phyloP scores from a whole-genome alignment of 2,888 invertebrate genomes.

The Tachystola acroxantha region DNA sequence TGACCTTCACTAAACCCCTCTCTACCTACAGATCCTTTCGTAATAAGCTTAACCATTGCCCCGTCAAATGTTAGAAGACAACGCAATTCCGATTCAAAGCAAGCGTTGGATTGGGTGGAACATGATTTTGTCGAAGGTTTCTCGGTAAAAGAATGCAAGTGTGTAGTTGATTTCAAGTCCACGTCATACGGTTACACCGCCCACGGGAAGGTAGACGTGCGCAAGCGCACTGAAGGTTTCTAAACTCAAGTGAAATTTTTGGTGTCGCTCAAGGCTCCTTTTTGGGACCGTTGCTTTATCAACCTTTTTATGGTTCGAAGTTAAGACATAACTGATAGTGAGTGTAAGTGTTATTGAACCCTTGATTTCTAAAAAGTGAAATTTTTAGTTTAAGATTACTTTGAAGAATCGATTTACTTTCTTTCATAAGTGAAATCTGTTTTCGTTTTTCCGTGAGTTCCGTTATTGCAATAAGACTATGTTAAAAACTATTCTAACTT shows the following conservation, averaged over 20 bases:
- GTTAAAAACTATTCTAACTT: constrained; percentile 13
- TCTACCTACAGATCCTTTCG: constrained; percentile 26
- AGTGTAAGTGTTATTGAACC: constrained; percentile 27
- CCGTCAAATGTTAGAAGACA: constrained; percentile 5
- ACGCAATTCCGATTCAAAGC: constrained; percentile 19
- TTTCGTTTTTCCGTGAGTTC: constrained; percentile 20
- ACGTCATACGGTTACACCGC: constrained; percentile 70
- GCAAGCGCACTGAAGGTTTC: constrained; percentile 37
- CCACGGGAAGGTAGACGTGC: constrained; percentile 66
- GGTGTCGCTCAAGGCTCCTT: constrained; percentile 40
- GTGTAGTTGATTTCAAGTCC: constrained; percentile 57
- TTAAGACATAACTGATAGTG: constrained; percentile 14
- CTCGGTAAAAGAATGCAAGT: constrained; percentile 38
- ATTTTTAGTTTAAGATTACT: constrained; percentile 18
- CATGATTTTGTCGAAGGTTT: constrained; percentile 23
- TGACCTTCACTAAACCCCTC: constrained; percentile 11
- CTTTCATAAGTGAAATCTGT: constrained; percentile 44
- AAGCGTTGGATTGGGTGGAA: constrained; percentile 46
- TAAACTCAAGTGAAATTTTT: constrained; percentile 39
- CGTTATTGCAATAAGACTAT: constrained; percentile 6
- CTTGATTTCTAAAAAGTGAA: constrained; percentile 26
- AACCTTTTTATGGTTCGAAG: constrained; percentile 4
- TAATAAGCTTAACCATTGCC: constrained; percentile 32
- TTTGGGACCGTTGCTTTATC: constrained; percentile 28
- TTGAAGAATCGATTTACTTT: constrained; percentile 16